Percentiles rank a stretch among this genome's conserved stretches.
These are phyloP conservation scores for Bombyx mori DNA, from an alignment of 1,140 invertebrate species.

Conservation along the genomic window DNA sequence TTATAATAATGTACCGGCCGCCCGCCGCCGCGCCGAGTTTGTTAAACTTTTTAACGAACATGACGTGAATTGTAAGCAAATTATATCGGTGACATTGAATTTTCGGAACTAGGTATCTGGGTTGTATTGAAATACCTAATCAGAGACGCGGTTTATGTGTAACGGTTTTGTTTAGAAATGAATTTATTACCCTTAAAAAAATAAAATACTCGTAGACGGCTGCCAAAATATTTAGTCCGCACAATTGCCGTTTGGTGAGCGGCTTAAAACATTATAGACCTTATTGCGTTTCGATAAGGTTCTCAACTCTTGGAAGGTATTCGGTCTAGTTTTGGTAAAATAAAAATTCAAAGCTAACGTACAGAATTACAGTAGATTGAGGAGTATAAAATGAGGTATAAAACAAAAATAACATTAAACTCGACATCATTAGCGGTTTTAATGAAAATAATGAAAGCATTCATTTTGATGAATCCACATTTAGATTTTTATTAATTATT, in stretches of 20 bases:
- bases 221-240: constrained; percentile 1
- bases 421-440: no score
- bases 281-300: background rate
- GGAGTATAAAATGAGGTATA: no score
- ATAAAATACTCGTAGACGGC: constrained; percentile 1
- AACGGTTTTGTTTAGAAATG: constrained; percentile 2
- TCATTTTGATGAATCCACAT: no score
- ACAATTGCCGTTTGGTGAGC: background rate
- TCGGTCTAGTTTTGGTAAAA: no score
- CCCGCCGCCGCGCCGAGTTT: constrained; percentile 10
- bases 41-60: constrained; percentile 16
- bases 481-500: no score
- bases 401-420: no score
- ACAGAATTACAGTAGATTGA: no score
- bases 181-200: constrained; percentile 6
- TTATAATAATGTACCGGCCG: constrained; percentile 16
- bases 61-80: constrained; percentile 11
- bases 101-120: constrained; percentile 4
- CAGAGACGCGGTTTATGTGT: constrained; percentile 1
- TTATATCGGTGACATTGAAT: constrained; percentile 7
- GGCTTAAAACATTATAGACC: background rate
- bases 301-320: background rate
- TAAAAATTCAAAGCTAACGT: no score
- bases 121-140: constrained; percentile 8
- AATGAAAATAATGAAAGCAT: no score